Percentiles rank a stretch among this genome's conserved stretches.
phyloP scores from a whole-genome alignment of 2,888 invertebrate genomes.

The Andrena trimmerana region DNA sequence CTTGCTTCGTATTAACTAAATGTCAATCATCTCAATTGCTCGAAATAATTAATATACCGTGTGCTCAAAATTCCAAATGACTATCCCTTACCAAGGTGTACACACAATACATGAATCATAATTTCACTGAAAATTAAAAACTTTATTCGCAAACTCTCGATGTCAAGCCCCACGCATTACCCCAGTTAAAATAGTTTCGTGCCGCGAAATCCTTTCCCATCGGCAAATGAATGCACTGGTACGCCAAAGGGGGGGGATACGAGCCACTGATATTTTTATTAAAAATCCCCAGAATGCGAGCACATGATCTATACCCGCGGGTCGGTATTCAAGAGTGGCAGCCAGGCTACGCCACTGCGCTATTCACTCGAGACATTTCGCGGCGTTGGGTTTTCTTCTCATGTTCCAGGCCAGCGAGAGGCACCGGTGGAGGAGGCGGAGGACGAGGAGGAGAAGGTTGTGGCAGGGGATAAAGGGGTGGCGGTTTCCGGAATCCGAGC shows the following conservation, averaged over 20 bases:
- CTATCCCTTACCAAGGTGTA: too few relatives aligned
- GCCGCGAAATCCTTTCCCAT: conserved; percentile 30
- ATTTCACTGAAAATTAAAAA: background rate
- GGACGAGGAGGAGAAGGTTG: conserved; percentile 47
- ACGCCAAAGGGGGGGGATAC: conserved; percentile 28
- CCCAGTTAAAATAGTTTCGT: background rate
- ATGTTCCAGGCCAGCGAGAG: conserved; percentile 59
- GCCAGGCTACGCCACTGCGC: conserved; percentile 62
- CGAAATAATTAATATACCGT: too few relatives aligned
- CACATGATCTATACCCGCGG: conserved; percentile 48
- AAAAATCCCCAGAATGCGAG: conserved; percentile 65
- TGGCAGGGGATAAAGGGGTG: conserved; percentile 38
- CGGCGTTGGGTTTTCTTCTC: conserved; percentile 69
- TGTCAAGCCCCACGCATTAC: background rate
- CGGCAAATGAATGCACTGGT: conserved; percentile 30
- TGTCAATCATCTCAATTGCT: too few relatives aligned
- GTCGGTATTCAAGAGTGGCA: conserved; percentile 63
- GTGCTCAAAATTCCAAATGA: too few relatives aligned
- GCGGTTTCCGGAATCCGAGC: conserved; percentile 70
- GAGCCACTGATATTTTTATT: conserved; percentile 65
- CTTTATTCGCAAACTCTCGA: background rate
- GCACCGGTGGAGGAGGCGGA: too few relatives aligned
- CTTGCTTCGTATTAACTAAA: background rate
- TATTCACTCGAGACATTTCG: conserved; percentile 75
- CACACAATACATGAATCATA: too few relatives aligned